Evolutionary conservation across 2,888 invertebrate genomes (phyloP).

Genomic region (Hemicrepidius hirtus): DNA sequence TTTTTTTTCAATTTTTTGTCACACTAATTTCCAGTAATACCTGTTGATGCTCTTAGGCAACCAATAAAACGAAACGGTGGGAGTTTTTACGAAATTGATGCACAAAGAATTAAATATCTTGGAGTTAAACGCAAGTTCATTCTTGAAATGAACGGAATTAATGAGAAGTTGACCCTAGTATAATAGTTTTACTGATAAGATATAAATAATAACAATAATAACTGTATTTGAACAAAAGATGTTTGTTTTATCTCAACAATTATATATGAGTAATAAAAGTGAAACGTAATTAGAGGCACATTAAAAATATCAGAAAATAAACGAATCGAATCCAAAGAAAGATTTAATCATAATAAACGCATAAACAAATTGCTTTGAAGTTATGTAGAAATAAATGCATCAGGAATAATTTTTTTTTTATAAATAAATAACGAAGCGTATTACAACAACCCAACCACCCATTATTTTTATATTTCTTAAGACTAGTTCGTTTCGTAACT

Average conservation of each 20-base stretch:
- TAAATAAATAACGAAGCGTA: too few relatives aligned
- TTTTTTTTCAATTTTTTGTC: slow-evolving; percentile 12
- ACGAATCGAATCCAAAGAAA: background rate
- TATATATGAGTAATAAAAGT: background rate
- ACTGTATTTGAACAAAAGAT: slow-evolving; percentile 39
- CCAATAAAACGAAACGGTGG: background rate
- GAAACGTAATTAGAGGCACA: slow-evolving; percentile 1
- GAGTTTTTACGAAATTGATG: background rate
- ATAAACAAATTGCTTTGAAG: too few relatives aligned
- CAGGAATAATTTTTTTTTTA: too few relatives aligned
- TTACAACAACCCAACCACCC: too few relatives aligned
- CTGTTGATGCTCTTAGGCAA: background rate
- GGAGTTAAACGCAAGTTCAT: background rate
- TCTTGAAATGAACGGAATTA: background rate
- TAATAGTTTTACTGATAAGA: slow-evolving; percentile 30
- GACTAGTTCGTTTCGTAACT: too few relatives aligned
- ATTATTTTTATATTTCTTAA: too few relatives aligned
- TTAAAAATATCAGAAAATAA: slow-evolving; percentile 1
- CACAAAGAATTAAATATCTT: background rate
- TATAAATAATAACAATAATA: slow-evolving; percentile 38
- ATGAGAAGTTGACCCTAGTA: slow-evolving; percentile 29
- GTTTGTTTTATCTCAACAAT: slow-evolving; percentile 18
- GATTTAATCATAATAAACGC: too few relatives aligned
- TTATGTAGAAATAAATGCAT: too few relatives aligned
- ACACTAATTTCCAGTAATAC: slow-evolving; percentile 4